A percentile compares a stretch with the other conserved stretches of the same genome.
phyloP scores from a whole-genome alignment of 2,888 invertebrate species.

The Corbicula japonica region DNA sequence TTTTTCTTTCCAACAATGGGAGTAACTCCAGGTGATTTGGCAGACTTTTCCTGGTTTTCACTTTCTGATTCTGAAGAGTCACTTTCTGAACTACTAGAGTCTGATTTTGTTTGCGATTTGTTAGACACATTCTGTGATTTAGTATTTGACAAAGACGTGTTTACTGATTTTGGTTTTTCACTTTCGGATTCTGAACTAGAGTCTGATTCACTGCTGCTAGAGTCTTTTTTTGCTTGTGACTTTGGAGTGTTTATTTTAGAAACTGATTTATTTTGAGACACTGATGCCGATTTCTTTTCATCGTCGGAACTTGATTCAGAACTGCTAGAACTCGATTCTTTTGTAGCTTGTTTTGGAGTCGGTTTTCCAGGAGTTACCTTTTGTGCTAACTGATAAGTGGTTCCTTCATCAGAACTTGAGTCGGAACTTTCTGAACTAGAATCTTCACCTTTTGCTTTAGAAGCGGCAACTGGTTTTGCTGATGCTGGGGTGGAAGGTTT shows the following conservation, averaged over 20 bases:
- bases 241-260: conserved; percentile 11
- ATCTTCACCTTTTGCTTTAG: conserved; percentile 16
- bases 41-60: conserved; percentile 23
- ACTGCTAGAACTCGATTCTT: conserved; percentile 38
- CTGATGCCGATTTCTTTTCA: conserved; percentile 17
- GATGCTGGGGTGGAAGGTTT: neutral
- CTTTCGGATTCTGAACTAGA: conserved; percentile 46
- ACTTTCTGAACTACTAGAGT: conserved; percentile 56
- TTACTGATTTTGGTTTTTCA: conserved; percentile 17
- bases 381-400: conserved; percentile 2
- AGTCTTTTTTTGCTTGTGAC: conserved; percentile 17
- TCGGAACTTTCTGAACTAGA: conserved; percentile 45
- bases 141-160: conserved; percentile 17
- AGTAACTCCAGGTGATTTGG: conserved; percentile 48
- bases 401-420: conserved; percentile 55
- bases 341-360: conserved; percentile 4
- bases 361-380: neutral
- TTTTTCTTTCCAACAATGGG: conserved; percentile 40
- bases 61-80: conserved; percentile 62
- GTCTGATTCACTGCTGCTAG: conserved; percentile 29
- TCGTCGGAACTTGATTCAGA: conserved; percentile 56
- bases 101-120: conserved; percentile 47
- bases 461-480: neutral
- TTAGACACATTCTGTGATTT: conserved; percentile 28
- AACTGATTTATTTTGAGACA: conserved; percentile 14